These are phyloP conservation scores for Hypomecis atomaria DNA, from an alignment of 2,888 invertebrate species.

Conservation along the genomic window DNA sequence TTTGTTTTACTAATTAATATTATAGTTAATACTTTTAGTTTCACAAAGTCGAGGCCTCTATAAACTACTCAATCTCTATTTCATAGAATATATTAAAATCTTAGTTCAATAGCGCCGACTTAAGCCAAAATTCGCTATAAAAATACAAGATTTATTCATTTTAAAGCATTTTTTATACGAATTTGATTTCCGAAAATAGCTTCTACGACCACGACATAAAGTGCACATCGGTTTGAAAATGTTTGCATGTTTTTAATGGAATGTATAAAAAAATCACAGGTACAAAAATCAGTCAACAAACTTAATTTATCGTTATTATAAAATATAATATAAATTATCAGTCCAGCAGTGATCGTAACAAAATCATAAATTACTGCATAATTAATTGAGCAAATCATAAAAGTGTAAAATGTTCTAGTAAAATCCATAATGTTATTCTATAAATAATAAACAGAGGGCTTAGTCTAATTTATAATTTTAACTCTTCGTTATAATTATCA, in stretches of 20 bases:
- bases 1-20: background rate
- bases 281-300: slow-evolving; percentile 9
- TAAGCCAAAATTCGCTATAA: slow-evolving; percentile 13
- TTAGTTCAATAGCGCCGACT: slow-evolving; percentile 1
- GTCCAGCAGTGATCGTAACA: background rate
- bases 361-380: background rate
- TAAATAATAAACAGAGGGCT: no score
- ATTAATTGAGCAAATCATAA: slow-evolving; percentile 7
- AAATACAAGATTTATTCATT: slow-evolving; percentile 6
- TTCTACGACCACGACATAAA: background rate
- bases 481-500: no score
- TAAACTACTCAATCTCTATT: background rate
- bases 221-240: background rate
- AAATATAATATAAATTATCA: background rate
- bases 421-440: no score
- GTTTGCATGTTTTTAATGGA: background rate
- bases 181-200: background rate
- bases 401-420: background rate
- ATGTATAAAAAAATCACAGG: slow-evolving; percentile 4
- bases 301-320: background rate
- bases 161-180: background rate
- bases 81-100: background rate
- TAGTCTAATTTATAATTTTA: no score
- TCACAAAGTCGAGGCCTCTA: background rate
- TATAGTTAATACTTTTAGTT: background rate